Conservation (phyloP, 2,888 invertebrate species). For the Bellardia pandia region DNA sequence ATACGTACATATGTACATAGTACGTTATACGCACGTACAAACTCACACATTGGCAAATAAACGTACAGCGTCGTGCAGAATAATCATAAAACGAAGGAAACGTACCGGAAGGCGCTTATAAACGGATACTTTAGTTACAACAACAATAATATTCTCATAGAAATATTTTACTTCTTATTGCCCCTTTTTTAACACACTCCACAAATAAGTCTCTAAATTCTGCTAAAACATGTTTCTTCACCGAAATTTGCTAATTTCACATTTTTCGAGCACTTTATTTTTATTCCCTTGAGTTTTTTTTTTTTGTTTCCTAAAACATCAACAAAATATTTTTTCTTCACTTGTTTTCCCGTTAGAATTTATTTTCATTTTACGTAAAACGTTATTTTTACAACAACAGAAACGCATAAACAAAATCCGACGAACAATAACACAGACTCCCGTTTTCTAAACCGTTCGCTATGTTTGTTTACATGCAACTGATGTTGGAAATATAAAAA, state of each 20-base stretch:
- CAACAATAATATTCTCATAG: not conserved
- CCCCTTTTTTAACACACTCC: not conserved
- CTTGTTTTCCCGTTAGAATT: conserved; percentile 45
- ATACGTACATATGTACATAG: conserved; percentile 19
- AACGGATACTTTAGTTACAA: conserved; percentile 34
- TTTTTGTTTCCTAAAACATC: not conserved
- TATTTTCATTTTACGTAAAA: conserved; percentile 37
- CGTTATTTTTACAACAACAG: conserved; percentile 39
- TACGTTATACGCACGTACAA: conserved; percentile 5
- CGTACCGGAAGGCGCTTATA: conserved; percentile 62
- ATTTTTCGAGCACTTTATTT: not conserved
- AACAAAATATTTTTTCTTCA: not conserved
- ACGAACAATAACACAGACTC: not conserved
- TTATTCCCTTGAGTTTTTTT: conserved; percentile 6
- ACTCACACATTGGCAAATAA: conserved; percentile 15
- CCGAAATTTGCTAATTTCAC: not conserved
- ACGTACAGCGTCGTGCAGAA: conserved; percentile 3
- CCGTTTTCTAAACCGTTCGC: conserved; percentile 58
- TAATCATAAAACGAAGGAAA: conserved; percentile 32
- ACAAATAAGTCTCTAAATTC: not conserved
- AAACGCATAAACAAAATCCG: not conserved
- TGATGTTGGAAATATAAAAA: conserved; percentile 49
- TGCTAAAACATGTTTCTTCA: not conserved
- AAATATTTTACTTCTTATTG: not conserved
- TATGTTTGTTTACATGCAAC: conserved; percentile 72